Evolutionary conservation across 2,888 invertebrate species (phyloP), one percentile per base, ranked within the genome.

Genomic region (Antitype chi): DNA sequence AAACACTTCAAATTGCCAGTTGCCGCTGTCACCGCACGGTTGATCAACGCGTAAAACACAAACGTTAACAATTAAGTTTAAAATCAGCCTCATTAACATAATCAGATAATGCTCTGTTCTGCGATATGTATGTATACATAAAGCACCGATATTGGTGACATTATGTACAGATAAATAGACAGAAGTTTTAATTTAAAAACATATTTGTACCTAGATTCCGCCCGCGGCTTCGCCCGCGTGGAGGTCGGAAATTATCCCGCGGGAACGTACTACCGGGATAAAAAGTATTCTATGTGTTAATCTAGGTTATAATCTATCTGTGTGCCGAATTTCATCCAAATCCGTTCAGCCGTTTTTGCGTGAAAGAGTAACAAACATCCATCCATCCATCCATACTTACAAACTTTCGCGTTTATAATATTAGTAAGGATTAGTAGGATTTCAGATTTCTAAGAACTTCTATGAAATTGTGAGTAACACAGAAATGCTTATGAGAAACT

Each of bases 41-140:
- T 79, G 80, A 87, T 82, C 69, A 80, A 63, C 74, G 76, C 70
- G 70, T 76, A 77, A 81, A 86, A 86, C 87, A 81, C 87, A 84
- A 87, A 74, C 88, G 81, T 80, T 70, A 74, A 89, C 89, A 90
- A 91, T 91, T 90, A 89, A 88, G 87, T 91, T 89, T 91, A 85
- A 89, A 91, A 90, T 88, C 88, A 87, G 83, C 87, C 85, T 89
- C 88, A 90, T 91, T 91, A 91, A 76, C 89, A 89, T 88, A 87
- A 88, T 91, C 90, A 86, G 87, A 89, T 91, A 90, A 89, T 87
- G 78, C 79, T 80, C 71, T 74, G 85, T 81, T 70, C 84, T 68
- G 70, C 62, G 77, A 70, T 85, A 73, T 55, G 38, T 82, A 74
- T 69, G 59, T 82, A 69, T 73, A 78, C 59, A 57, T 68, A 67